Base-by-base conservation (phyloP, 2,888 invertebrate species). In the Caenorhabditis sp. region DNA sequence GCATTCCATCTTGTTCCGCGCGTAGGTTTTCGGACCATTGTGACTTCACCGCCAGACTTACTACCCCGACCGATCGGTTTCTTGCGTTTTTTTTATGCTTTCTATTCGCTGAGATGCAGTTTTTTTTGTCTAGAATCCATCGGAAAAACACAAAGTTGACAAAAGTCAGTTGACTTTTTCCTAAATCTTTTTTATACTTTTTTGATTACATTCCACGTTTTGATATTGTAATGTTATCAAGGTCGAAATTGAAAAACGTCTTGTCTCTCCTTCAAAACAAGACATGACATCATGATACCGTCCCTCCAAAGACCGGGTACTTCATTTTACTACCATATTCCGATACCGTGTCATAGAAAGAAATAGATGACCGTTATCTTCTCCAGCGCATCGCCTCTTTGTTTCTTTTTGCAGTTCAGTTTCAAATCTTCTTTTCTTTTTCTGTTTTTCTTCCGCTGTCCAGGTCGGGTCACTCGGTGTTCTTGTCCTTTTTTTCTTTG, bases 1-100 rank as follows among this genome's bases (percentile, higher is more conserved):
- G 44, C 50, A 53, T 50, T 22, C 56, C 47, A 72, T 72, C 72
- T 64, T 72, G 72, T 76, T 67, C 67, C 56, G 58, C 20, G 51
- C 51, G 47, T 47, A 18, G n/a, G 5, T 47, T 37, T 18, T n/a
- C n/a, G 65, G 50, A 32, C 50, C 74, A 74, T 53, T 58, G 37
- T 64, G 50, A 44, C 32, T 32, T 9, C 69, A 47, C 44, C 15
- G 5, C 55, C 4, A 55, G n/a, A 5, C 9, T 58, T 35, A 4
- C 32, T 32, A 4, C 32, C 9, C 32, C 32, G 32, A 9, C 9
- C 5, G n/a, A n/a, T n/a, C n/a, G n/a, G n/a, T n/a, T n/a, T n/a
- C 9, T 32, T 32, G 4, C 32, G 32, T 32, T 32, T 4, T 32
- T 32, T 32, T 32, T 4, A 32, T 6, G 32, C 32, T 32, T 32